Percentiles rank a stretch among this genome's conserved stretches.
Conservation (phyloP, 2,888 invertebrate genomes). For the Nemotelus pantherinus region DNA sequence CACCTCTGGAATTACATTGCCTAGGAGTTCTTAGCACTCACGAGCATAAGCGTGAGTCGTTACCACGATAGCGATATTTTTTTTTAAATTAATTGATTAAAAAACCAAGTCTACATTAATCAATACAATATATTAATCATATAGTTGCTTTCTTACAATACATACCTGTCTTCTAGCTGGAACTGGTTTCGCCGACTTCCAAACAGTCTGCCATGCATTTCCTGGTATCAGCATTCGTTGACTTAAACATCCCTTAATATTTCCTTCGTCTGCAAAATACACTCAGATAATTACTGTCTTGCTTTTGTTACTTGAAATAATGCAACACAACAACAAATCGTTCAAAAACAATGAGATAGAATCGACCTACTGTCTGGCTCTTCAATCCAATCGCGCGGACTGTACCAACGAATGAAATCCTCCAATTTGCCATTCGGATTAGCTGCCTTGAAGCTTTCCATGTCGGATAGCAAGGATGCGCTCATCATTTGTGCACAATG, state of each 20-base stretch:
- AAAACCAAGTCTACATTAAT: no score
- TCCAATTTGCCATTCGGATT: constrained; percentile 91
- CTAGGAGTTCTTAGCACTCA: no score
- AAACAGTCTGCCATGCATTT: constrained; percentile 93
- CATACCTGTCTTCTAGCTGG: constrained; percentile 82
- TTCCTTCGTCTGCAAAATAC: constrained; percentile 53
- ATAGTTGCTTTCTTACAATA: not conserved
- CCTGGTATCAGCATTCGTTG: constrained; percentile 89
- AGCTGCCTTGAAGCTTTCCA: constrained; percentile 99
- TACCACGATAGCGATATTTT: no score
- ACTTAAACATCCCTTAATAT: constrained; percentile 74
- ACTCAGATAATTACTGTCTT: no score
- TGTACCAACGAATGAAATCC: constrained; percentile 98
- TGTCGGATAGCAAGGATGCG: constrained; percentile 92
- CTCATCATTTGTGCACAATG: constrained; percentile 94
- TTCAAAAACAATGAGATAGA: no score
- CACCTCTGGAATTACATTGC: no score
- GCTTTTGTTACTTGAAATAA: no score
- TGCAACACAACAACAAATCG: no score
- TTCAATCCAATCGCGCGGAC: constrained; percentile 93
- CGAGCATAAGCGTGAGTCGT: no score
- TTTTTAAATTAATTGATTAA: no score
- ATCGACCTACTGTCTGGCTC: constrained; percentile 58
- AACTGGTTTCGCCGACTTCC: constrained; percentile 88
- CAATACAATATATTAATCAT: not conserved